Percentiles rank a stretch among this genome's conserved stretches.
Conservation (phyloP, 2,113 vertebrate species). For the Tachuris rubrigastra region DNA sequence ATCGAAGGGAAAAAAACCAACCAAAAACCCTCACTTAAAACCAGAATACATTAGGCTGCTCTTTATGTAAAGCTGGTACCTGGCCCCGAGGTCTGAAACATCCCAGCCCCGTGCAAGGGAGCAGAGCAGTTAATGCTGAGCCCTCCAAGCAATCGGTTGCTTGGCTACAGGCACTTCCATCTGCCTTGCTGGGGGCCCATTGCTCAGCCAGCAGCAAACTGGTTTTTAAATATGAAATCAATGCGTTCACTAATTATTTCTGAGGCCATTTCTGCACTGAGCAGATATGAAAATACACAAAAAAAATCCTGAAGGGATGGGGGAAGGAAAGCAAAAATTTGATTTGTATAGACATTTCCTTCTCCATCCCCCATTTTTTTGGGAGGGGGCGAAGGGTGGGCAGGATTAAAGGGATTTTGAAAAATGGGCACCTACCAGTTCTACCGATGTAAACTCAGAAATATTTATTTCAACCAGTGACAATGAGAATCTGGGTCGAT, state of each 20-base stretch:
- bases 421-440: neutral
- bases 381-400: neutral
- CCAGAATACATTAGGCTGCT: neutral
- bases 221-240: slow-evolving; percentile 14
- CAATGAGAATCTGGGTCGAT: neutral
- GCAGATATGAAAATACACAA: neutral
- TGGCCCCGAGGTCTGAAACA: neutral
- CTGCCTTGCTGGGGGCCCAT: neutral
- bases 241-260: neutral
- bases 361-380: neutral
- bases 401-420: neutral
- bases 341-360: neutral
- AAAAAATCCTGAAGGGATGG: neutral
- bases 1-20: neutral
- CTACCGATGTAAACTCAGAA: neutral
- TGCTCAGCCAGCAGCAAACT: slow-evolving; percentile 6
- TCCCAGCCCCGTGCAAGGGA: neutral
- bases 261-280: neutral
- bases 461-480: neutral
- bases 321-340: neutral
- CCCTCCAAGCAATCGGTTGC: slow-evolving; percentile 28
- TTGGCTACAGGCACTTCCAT: slow-evolving; percentile 39
- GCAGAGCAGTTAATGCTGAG: neutral
- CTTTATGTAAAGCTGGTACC: neutral
- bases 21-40: neutral